These are phyloP conservation scores for Epizoanthus scotinus DNA, from an alignment of 92 coral and sea anemone genomes.

Conservation along the genomic window DNA sequence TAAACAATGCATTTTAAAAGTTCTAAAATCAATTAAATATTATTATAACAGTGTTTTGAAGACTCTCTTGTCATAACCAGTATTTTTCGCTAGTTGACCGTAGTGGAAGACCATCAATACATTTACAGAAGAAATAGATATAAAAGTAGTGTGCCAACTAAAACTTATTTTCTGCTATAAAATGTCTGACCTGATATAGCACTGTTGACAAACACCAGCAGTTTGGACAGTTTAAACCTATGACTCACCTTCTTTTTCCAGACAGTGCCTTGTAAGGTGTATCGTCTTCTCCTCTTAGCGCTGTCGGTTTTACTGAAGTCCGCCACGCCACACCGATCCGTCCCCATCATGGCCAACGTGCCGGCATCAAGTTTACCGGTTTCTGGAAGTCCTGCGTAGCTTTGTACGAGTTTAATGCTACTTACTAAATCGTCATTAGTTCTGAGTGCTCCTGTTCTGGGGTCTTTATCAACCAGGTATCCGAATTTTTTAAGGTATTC, in stretches of 20 bases:
- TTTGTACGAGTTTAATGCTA: conserved; percentile 31
- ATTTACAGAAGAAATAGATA: too few species aligned
- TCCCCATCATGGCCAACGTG: conserved; percentile 26
- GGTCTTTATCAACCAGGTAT: conserved; percentile 28
- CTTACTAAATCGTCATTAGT: conserved; percentile 5
- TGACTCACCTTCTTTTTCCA: conserved; percentile 38
- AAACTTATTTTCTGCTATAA: background rate
- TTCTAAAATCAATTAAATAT: too few species aligned
- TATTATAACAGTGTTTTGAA: too few species aligned
- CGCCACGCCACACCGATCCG: conserved; percentile 42
- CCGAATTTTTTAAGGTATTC: conserved; percentile 31
- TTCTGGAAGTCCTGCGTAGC: conserved; percentile 35
- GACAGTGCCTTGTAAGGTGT: conserved; percentile 32
- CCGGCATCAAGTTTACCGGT: conserved; percentile 36
- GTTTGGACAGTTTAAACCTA: background rate
- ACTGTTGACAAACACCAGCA: background rate
- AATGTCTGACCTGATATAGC: background rate
- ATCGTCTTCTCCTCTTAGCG: conserved; percentile 37
- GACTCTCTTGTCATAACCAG: too few species aligned
- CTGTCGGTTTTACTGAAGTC: conserved; percentile 50
- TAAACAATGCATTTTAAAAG: too few species aligned
- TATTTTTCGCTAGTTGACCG: too few species aligned
- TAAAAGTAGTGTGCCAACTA: too few species aligned
- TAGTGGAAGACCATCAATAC: too few species aligned
- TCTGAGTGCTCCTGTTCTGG: conserved; percentile 36